phyloP scores from a whole-genome alignment of 2,888 invertebrate genomes.

The Sisyra terminalis region DNA sequence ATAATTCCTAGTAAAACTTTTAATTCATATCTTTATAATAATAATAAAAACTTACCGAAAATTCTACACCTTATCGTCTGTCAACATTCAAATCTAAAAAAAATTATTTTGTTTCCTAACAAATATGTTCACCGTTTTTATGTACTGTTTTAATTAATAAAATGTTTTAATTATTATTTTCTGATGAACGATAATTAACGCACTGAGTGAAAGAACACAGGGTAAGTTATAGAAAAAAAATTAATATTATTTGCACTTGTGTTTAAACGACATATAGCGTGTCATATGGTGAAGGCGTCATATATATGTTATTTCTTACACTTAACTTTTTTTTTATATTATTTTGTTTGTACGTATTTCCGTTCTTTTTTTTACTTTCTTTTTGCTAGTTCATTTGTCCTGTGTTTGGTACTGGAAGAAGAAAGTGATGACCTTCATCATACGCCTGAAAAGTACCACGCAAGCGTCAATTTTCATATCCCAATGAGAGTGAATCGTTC shows the following conservation, averaged over 20 bases:
- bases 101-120: too few species aligned
- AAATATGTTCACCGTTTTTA: too few species aligned
- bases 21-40: too few species aligned
- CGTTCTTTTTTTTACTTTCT: slow-evolving; percentile 6
- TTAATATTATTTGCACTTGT: background rate
- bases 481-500: slow-evolving; percentile 4
- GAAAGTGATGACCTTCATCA: slow-evolving; percentile 6
- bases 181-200: too few species aligned
- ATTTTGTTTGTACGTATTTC: slow-evolving; percentile 7
- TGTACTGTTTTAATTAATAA: too few species aligned
- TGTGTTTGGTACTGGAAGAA: slow-evolving; percentile 4
- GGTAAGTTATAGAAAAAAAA: background rate
- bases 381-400: slow-evolving; percentile 6
- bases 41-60: too few species aligned
- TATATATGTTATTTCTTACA: slow-evolving; percentile 5
- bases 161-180: too few species aligned
- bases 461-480: slow-evolving; percentile 3
- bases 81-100: too few species aligned
- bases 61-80: too few species aligned
- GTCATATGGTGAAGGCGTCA: slow-evolving; percentile 4
- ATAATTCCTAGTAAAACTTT: too few species aligned
- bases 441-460: background rate
- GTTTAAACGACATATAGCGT: slow-evolving; percentile 3
- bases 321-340: slow-evolving; percentile 7
- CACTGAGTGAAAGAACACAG: background rate